A percentile compares a stretch with the other conserved stretches of the same genome.
phyloP scores from a whole-genome alignment of 2,113 vertebrate species.

The Petroica traversi region DNA sequence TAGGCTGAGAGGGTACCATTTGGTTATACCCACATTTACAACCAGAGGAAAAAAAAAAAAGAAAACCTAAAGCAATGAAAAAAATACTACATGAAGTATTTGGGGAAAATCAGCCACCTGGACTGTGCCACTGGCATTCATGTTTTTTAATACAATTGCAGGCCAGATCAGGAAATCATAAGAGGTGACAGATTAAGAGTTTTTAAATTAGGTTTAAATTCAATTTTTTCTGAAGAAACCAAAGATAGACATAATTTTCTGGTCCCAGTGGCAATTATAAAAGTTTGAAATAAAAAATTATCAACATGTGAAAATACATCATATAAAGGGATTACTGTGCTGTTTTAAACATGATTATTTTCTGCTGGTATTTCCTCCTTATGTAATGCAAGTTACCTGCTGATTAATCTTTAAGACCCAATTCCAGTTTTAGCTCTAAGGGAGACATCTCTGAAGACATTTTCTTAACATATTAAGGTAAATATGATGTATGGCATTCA shows the following conservation, averaged over 20 bases:
- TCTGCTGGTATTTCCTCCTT: background rate
- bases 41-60: background rate
- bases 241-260: background rate
- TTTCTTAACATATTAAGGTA: slow-evolving; percentile 42
- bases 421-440: background rate
- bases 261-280: background rate
- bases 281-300: background rate
- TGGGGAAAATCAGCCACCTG: background rate
- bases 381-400: background rate
- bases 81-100: background rate
- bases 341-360: background rate
- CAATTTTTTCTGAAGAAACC: background rate
- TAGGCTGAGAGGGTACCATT: background rate
- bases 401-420: slow-evolving; percentile 29
- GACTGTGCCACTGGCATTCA: background rate
- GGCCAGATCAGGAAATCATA: background rate
- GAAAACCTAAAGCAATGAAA: background rate
- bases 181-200: background rate
- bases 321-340: background rate
- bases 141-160: background rate
- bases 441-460: slow-evolving; percentile 9
- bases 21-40: background rate
- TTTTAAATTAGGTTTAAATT: background rate
- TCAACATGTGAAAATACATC: background rate
- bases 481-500: slow-evolving; percentile 50